Conservation (phyloP, 2,113 vertebrate genomes). For the Mus spicilegus region DNA sequence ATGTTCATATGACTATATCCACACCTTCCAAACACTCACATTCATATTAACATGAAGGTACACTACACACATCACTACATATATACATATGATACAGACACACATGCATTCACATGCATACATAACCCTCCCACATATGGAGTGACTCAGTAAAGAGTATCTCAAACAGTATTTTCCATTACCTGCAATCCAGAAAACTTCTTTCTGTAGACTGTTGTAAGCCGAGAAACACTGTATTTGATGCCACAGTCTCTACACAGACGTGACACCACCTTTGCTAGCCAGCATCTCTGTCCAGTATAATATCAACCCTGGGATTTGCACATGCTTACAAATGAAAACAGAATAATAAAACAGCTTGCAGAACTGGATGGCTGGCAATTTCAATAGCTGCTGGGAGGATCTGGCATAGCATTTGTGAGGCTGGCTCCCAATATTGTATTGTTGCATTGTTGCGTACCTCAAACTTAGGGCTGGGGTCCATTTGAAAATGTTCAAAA, state of each 20-base stretch:
- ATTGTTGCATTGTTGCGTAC: slow-evolving; percentile 79
- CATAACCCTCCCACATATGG: background rate
- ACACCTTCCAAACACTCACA: background rate
- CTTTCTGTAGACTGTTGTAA: rapidly evolving
- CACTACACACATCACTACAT: background rate
- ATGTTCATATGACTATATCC: background rate
- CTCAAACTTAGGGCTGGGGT: slow-evolving; percentile 69
- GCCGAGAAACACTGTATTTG: background rate
- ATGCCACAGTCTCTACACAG: too few species aligned
- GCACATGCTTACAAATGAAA: slow-evolving; percentile 43
- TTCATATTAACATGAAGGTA: background rate
- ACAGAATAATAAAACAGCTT: background rate
- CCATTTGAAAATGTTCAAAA: slow-evolving; percentile 72
- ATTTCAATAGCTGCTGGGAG: slow-evolving; percentile 49
- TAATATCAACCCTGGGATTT: background rate
- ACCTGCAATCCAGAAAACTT: background rate
- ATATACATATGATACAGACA: background rate
- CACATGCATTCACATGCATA: background rate
- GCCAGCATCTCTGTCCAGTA: background rate
- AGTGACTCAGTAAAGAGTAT: background rate
- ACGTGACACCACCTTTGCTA: background rate
- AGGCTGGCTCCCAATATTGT: slow-evolving; percentile 76
- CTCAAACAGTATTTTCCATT: background rate
- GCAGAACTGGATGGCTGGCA: background rate
- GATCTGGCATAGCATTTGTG: background rate